Conservation (phyloP, 2,888 invertebrate species). For the Tineola bisselliella region DNA sequence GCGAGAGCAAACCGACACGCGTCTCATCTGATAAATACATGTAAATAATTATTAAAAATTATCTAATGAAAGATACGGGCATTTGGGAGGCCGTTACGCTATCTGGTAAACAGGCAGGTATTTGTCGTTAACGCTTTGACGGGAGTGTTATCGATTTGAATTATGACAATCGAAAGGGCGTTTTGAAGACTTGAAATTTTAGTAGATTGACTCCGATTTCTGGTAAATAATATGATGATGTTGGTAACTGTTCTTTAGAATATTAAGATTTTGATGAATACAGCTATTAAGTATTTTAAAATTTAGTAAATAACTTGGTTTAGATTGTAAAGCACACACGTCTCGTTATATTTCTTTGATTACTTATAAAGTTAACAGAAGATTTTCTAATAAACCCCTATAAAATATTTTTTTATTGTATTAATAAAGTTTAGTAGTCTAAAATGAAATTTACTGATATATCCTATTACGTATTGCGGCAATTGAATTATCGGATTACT, state of each 20-base stretch:
- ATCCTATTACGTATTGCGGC: background rate
- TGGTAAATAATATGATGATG: background rate
- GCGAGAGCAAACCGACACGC: conserved; percentile 34
- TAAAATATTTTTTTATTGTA: background rate
- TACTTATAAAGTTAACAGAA: too few relatives aligned
- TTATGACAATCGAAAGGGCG: conserved; percentile 43
- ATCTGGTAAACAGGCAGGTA: conserved; percentile 40
- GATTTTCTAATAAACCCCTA: too few relatives aligned
- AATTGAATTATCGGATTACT: background rate
- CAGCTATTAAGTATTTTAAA: too few relatives aligned
- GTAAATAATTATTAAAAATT: conserved; percentile 66
- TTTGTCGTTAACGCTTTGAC: conserved; percentile 60
- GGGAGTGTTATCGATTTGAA: conserved; percentile 55
- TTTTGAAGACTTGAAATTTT: conserved; percentile 26
- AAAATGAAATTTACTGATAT: background rate
- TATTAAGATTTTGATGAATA: background rate
- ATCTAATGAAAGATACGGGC: conserved; percentile 56
- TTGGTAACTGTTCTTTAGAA: background rate
- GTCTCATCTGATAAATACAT: conserved; percentile 56
- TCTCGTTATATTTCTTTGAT: too few relatives aligned
- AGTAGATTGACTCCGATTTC: conserved; percentile 45
- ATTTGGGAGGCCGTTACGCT: conserved; percentile 59
- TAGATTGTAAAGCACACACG: too few relatives aligned
- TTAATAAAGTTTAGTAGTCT: background rate
- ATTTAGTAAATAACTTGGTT: too few relatives aligned